These are phyloP conservation scores for Drosophila neotestacea DNA, from an alignment of 2,888 invertebrate genomes.

Conservation along the genomic window DNA sequence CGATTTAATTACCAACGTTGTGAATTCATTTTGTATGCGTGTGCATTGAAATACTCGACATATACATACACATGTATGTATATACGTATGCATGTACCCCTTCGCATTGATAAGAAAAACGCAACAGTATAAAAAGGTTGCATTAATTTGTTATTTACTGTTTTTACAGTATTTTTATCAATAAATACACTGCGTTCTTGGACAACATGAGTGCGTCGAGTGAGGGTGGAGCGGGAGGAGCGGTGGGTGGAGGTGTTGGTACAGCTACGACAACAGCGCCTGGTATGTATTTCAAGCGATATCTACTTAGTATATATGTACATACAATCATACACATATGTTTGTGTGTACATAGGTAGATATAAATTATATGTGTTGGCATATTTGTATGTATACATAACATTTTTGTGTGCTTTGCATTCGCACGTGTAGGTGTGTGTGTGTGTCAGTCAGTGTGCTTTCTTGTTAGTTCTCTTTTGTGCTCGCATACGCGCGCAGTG, in stretches of 20 bases:
- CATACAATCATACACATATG: constrained; percentile 24
- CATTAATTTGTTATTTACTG: constrained; percentile 10
- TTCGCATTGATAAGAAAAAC: constrained; percentile 58
- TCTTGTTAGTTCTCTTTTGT: constrained; percentile 54
- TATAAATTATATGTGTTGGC: constrained; percentile 41
- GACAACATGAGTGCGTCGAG: constrained; percentile 77
- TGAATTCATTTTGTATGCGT: constrained; percentile 3
- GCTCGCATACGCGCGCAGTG: constrained; percentile 60
- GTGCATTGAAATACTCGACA: constrained; percentile 8
- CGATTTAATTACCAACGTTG: background rate
- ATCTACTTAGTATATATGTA: constrained; percentile 34
- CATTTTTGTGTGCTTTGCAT: constrained; percentile 53
- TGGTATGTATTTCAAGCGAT: constrained; percentile 68
- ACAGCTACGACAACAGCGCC: constrained; percentile 74
- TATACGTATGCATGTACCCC: constrained; percentile 14
- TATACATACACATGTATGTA: constrained; percentile 26
- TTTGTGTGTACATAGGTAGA: constrained; percentile 27
- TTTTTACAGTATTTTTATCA: constrained; percentile 68
- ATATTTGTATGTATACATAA: constrained; percentile 63
- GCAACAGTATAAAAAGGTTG: constrained; percentile 33
- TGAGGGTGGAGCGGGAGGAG: constrained; percentile 72
- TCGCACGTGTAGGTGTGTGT: constrained; percentile 40
- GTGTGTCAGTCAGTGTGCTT: constrained; percentile 30
- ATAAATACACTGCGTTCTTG: constrained; percentile 71
- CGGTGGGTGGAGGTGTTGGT: constrained; percentile 69